Conservation (phyloP, 2,888 invertebrate species). For the Panorpa germanica region DNA sequence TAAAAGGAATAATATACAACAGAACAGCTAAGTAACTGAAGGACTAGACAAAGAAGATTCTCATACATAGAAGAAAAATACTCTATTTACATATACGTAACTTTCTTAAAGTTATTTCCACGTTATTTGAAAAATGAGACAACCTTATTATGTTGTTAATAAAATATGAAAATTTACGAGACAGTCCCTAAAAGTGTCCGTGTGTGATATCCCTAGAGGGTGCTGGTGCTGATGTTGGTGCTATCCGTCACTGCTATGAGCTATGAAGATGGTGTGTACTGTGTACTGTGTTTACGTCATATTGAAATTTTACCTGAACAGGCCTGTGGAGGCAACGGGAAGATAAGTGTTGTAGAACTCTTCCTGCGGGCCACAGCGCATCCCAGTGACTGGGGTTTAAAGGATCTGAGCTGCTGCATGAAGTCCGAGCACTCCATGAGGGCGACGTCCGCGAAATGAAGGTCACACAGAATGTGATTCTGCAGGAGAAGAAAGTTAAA, state of each 20-base stretch:
- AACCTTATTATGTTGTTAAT: too few species aligned
- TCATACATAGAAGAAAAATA: too few species aligned
- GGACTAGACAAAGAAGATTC: too few species aligned
- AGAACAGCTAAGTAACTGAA: too few species aligned
- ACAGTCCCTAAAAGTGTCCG: conserved; percentile 19
- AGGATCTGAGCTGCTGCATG: conserved; percentile 90
- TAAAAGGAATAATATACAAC: too few species aligned
- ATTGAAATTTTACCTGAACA: conserved; percentile 55
- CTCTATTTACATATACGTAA: too few species aligned
- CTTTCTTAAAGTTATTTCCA: too few species aligned
- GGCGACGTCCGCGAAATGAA: conserved; percentile 92
- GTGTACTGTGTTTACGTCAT: conserved; percentile 11
- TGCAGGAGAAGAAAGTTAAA: conserved; percentile 17
- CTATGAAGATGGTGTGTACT: conserved; percentile 13
- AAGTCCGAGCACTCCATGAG: conserved; percentile 95
- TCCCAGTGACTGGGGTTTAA: conserved; percentile 88
- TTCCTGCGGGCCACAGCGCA: conserved; percentile 88
- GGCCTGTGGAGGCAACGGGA: conserved; percentile 84
- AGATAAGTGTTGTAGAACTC: conserved; percentile 84
- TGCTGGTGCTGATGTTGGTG: conserved; percentile 21
- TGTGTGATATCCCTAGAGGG: conserved; percentile 26
- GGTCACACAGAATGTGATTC: conserved; percentile 88
- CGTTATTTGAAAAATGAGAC: too few species aligned
- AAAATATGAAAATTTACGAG: too few species aligned
- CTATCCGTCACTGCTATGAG: conserved; percentile 14